Percentiles rank a stretch among this genome's conserved stretches.
These are phyloP conservation scores for Hanleya hanleyi DNA, from an alignment of 2,888 invertebrate genomes.

Conservation along the genomic window DNA sequence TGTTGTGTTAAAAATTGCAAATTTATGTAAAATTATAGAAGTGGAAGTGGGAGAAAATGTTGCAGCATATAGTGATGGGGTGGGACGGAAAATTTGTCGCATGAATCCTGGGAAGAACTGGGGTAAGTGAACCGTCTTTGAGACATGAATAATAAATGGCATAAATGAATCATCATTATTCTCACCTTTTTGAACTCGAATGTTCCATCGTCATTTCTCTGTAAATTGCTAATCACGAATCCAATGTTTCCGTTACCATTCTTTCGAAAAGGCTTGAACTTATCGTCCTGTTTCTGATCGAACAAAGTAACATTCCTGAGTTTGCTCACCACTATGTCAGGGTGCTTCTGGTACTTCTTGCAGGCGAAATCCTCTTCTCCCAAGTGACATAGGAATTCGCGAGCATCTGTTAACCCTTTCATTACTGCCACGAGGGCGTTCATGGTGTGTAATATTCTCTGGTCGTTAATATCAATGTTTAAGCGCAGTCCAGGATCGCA, in stretches of 20 bases:
- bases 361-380: slow-evolving; percentile 42
- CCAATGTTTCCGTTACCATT: slow-evolving; percentile 61
- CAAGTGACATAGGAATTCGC: not conserved
- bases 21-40: no score
- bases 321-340: not conserved
- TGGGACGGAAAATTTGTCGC: no score
- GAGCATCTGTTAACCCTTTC: slow-evolving; percentile 35
- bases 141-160: no score
- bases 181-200: slow-evolving; percentile 45
- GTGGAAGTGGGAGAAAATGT: no score
- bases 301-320: not conserved
- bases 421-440: slow-evolving; percentile 57
- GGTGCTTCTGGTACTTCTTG: slow-evolving; percentile 20
- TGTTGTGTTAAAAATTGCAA: no score
- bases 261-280: slow-evolving; percentile 47
- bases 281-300: not conserved
- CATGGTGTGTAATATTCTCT: slow-evolving; percentile 54
- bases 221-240: slow-evolving; percentile 55
- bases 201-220: slow-evolving; percentile 21
- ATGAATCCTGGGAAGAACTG: no score
- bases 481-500: not conserved
- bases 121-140: no score
- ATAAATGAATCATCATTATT: not conserved
- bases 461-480: slow-evolving; percentile 42
- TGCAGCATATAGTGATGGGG: no score